Conservation (phyloP, 2,797 vertebrate species). For the Peromyscus aztecus region DNA sequence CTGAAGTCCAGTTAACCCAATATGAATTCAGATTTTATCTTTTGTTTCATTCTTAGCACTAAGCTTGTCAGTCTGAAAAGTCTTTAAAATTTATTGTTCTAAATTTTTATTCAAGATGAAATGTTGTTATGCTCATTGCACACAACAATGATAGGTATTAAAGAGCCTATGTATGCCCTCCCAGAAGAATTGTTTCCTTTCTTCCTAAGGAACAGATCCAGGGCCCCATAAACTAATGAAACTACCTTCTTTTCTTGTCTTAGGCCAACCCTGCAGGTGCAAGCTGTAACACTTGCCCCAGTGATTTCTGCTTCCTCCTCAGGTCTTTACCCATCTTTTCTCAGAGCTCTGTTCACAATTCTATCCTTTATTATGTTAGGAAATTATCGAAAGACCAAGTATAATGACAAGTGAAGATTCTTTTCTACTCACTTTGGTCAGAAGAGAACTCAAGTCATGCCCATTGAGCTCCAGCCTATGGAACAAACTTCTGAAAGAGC, state of each 20-base stretch:
- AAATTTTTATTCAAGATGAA: not conserved
- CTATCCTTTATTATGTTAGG: constrained; percentile 29
- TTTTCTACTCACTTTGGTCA: constrained; percentile 79
- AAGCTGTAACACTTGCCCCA: not conserved
- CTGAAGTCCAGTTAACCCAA: not conserved
- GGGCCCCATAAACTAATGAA: not conserved
- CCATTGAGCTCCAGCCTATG: constrained; percentile 74
- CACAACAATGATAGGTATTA: not conserved
- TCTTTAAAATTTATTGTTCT: constrained; percentile 11
- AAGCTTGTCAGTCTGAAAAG: not conserved
- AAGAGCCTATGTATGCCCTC: not conserved
- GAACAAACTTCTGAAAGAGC: constrained; percentile 80
- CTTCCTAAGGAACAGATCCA: not conserved
- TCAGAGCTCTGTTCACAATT: not conserved
- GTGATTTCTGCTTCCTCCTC: not conserved
- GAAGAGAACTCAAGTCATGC: constrained; percentile 68
- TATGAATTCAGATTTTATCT: not conserved
- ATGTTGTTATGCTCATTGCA: not conserved
- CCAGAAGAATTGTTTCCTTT: constrained; percentile 21
- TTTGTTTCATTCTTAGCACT: not conserved
- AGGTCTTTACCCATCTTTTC: not conserved
- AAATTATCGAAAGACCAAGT: not conserved
- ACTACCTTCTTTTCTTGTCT: not conserved
- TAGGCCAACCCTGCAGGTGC: not conserved
- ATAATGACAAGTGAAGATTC: constrained; percentile 28